phyloP scores from a whole-genome alignment of 2,113 vertebrate species.

The Danio rerio region GRCz12tu NC_133178.1:23854501-23855000 shows the following conservation, averaged over 20 bases:
- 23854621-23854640: too few relatives aligned
- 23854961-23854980: not conserved
- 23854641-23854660: too few relatives aligned
- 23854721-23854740: too few relatives aligned
- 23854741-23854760: not conserved
- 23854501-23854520: too few relatives aligned
- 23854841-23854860: constrained; percentile 80
- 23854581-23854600: too few relatives aligned
- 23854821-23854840: constrained; percentile 84
- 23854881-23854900: constrained; percentile 81
- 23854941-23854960: constrained; percentile 79
- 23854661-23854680: too few relatives aligned
- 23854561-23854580: too few relatives aligned
- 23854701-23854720: too few relatives aligned
- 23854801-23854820: constrained; percentile 85
- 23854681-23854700: too few relatives aligned
- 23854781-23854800: constrained; percentile 77
- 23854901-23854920: constrained; percentile 83
- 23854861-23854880: constrained; percentile 77
- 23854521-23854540: too few relatives aligned
- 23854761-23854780: not conserved
- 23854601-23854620: too few relatives aligned
- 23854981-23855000: not conserved
- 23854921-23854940: constrained; percentile 73
- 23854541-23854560: too few relatives aligned